Evolutionary conservation across 2,797 vertebrate species (phyloP), one percentile per base, ranked within the genome.

Genomic region (Atherinosoma microstoma): DNA sequence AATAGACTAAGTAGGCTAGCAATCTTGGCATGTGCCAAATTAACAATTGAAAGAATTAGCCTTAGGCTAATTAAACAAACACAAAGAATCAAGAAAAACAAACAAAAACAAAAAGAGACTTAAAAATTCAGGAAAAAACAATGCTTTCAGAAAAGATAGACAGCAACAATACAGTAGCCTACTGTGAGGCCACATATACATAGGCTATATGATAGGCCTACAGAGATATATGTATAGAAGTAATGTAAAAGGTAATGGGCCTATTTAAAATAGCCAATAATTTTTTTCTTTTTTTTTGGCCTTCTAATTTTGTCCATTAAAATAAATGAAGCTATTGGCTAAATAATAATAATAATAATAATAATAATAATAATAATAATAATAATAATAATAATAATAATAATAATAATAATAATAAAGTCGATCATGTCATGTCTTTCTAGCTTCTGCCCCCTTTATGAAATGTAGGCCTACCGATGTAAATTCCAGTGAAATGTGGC

Each of bases 401-500:
- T 45, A 0, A 51, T 58, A 0, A 61, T 62, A 62, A 0, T 42
- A 57, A 36, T 62, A 56, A 58, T 35, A 45, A 72, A 36, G 54
- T 77, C 53, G 12, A 62, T 69, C 3, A 18, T 66, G 38, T 67
- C 9, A 7, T 32, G 58, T 81, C 64, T 87, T 79, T 85, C 75
- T 45, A 64, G 69, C 70, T 67, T 60, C 67, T 86, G 78, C 78
- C 80, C 84, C 65, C 63, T 85, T 69, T 76, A 84, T 67, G 82
- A 96, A 95, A 95, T 79, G 75, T 73, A 82, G 87, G 89, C 89
- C 90, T 85, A 92, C 90, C 94, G 93, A 95, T 95, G 95, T 95
- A 96, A 96, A 97, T 95, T 95, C 94, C 95, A 91, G 93, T 93
- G 94, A 94, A 95, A 96, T 95, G 94, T 95, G 89, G 86, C 94